phyloP scores from a whole-genome alignment of 2,888 invertebrate species.

The Lapara coniferarum region DNA sequence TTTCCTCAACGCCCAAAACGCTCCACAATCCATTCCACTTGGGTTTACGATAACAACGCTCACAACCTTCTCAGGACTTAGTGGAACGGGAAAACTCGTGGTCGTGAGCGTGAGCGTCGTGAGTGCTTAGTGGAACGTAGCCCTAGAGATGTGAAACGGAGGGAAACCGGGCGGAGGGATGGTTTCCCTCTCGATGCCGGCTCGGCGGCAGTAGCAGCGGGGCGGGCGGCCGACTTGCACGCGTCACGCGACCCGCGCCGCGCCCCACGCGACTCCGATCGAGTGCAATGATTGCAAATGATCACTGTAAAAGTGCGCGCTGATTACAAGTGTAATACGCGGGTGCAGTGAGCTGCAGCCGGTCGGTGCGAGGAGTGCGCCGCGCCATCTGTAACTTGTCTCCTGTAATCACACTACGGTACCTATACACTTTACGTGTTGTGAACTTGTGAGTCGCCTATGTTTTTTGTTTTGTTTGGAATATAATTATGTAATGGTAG shows the following conservation, averaged over 20 bases:
- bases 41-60: too few relatives aligned
- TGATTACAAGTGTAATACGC: constrained; percentile 1
- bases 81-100: too few relatives aligned
- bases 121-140: too few relatives aligned
- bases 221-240: constrained; percentile 52
- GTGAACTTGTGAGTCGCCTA: not conserved
- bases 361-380: not conserved
- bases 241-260: constrained; percentile 34
- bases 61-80: too few relatives aligned
- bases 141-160: constrained; percentile 53
- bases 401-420: constrained; percentile 1
- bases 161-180: constrained; percentile 60
- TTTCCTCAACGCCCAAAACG: too few relatives aligned
- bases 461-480: not conserved
- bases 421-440: not conserved
- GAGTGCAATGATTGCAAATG: constrained; percentile 14
- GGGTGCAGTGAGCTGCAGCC: not conserved
- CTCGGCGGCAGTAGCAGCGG: constrained; percentile 56
- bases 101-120: too few relatives aligned
- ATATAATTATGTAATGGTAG: not conserved
- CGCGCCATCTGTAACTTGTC: not conserved
- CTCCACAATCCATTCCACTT: too few relatives aligned
- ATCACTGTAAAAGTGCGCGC: constrained; percentile 10
- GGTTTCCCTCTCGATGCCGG: constrained; percentile 77
- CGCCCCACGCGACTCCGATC: constrained; percentile 2